Base-by-base conservation (phyloP, 2,888 invertebrate species). In the Morpho achilles region DNA sequence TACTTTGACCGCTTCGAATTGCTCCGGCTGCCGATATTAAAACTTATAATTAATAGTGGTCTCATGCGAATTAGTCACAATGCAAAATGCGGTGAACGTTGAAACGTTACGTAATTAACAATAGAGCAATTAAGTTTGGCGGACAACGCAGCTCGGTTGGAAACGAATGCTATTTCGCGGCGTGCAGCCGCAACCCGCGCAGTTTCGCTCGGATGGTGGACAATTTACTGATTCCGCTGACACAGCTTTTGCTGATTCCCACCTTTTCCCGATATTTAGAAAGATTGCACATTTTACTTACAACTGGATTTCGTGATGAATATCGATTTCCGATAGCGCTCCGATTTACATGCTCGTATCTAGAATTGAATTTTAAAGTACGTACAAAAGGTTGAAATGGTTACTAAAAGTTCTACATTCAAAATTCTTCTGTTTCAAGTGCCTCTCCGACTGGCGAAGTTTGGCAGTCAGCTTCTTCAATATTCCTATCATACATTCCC, bases 101-200 rank as follows among this genome's bases (percentile, higher is more conserved):
- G 84, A 84, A 87, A 85, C 82, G 87, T 87, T 82, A 83, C 83
- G 83, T 86, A 89, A 90, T 88, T 88, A 89, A 89, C 89, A 90
- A 90, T 89, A 85, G 87, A 84, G 84, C 87, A 90, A 90, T 89
- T 90, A 89, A 88, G 82, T 83, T 82, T 76, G 73, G 76, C 65
- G 74, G 75, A 71, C 74, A 75, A 73, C 79, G 82, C 79, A 80
- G 78, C 75, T 69, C 76, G 73, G 75, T 67, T 75, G 79, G 79
- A 87, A 76, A 84, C 86, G 80, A 83, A 82, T 82, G 79, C 74
- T 75, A 80, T 81, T 80, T 74, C 75, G 79, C 74, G 77, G 75
- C 67, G 67, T 67, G 64, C 67, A 68, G 68, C 64, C 68, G 60
- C 67, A 65, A 56, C 70, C 68, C 67, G 71, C 72, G 60, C 46